Percentiles rank a stretch among this genome's conserved stretches.
These are phyloP conservation scores for Callipepla squamata DNA, from an alignment of 2,113 vertebrate genomes.

Conservation along the genomic window DNA sequence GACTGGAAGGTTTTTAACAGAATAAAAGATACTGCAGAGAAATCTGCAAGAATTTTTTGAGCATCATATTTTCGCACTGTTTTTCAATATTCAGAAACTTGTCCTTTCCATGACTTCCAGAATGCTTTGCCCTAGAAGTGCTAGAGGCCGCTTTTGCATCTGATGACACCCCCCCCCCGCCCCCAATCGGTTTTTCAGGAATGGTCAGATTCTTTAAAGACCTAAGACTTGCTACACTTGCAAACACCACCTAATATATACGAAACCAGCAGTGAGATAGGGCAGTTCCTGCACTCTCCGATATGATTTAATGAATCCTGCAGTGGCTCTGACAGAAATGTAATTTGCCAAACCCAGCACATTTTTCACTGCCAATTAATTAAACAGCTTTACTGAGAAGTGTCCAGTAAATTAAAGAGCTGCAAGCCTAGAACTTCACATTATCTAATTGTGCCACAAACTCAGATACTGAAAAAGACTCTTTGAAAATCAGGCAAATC, in stretches of 20 bases:
- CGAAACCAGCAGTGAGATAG: neutral
- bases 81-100: neutral
- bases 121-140: neutral
- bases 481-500: neutral
- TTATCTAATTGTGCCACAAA: constrained; percentile 63
- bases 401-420: constrained; percentile 67
- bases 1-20: neutral
- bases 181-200: neutral
- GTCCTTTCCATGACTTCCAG: neutral
- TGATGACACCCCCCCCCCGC: neutral
- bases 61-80: neutral
- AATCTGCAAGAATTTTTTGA: neutral
- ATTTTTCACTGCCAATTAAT: constrained; percentile 74
- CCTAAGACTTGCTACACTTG: neutral
- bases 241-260: neutral
- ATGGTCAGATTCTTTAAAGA: neutral
- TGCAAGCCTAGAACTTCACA: constrained; percentile 33
- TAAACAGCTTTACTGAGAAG: constrained; percentile 41
- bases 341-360: constrained; percentile 64
- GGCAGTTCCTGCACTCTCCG: constrained; percentile 6
- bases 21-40: neutral
- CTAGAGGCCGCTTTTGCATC: neutral
- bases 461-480: constrained; percentile 7
- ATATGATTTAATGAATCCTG: constrained; percentile 63
- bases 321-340: constrained; percentile 51